Evolutionary conservation across 2,888 invertebrate species (phyloP), one percentile per base, ranked within the genome.

Genomic region (Athetis lepigone): DNA sequence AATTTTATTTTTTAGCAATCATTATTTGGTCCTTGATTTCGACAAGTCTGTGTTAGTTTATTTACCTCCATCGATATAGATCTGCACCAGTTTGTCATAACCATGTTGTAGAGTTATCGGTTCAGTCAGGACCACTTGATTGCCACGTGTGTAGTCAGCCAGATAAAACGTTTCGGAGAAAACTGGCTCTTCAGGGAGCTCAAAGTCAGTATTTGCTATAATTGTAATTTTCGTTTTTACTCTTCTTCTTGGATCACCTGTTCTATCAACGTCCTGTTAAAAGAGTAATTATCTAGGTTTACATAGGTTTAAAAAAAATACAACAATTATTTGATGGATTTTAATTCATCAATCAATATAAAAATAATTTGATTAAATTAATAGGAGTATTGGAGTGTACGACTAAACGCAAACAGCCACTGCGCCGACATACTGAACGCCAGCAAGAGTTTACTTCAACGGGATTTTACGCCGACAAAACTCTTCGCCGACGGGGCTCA

Each of bases 91-190:
- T 46, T 85, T 82, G 50, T 93, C 86, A 66, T 86, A 93, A 2
- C 95, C 95, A 73, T 88, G 88, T 29, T 66, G 77, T 21, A 95
- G 76, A 18, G 74, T 81, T 42, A 93, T 93, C 11, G 81, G 74
- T 40, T 89, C 81, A 21, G 83, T 79, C n/a, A 88, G 55, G 42
- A 81, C 59, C 23, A 93, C 56, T 62, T 80, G 75, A 57, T 89
- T 73, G 16, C 86, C 83, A 5, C 72, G 75, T 1, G 87, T 88
- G 70, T 95, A 96, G 23, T 83, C 83, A 9, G 91, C 95, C 25
- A 87, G 80, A 77, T 95, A 96, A 70, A 91, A 92, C 11, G 94
- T 68, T 77, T 89, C 78, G 1, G 87, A 81, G 82, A 96, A 96
- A 19, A 90, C 81, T 19, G 92, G 95, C 51, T 93, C 92, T 36